phyloP scores from a whole-genome alignment of 2,113 vertebrate genomes.

The Heteronetta atricapilla region DNA sequence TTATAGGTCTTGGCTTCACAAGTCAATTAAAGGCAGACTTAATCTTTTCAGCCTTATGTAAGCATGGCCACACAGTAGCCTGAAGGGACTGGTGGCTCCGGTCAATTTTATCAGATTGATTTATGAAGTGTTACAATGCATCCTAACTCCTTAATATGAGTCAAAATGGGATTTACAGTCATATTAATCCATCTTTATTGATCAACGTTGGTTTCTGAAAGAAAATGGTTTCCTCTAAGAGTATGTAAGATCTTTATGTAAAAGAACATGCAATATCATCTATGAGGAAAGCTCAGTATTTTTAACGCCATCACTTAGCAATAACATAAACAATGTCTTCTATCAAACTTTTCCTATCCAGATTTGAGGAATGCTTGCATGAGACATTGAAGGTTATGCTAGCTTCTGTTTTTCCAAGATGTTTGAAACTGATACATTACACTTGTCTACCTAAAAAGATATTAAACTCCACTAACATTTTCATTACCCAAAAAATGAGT shows the following conservation, averaged over 20 bases:
- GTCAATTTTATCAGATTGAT: not conserved
- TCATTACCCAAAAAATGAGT: constrained; percentile 11
- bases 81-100: not conserved
- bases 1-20: not conserved
- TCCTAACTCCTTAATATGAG: not conserved
- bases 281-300: not conserved
- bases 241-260: not conserved
- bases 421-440: not conserved
- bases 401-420: constrained; percentile 4
- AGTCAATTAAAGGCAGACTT: not conserved
- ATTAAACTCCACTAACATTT: constrained; percentile 33
- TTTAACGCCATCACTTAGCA: not conserved
- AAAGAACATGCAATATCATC: not conserved
- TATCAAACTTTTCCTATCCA: not conserved
- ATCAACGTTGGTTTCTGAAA: not conserved
- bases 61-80: not conserved
- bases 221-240: not conserved
- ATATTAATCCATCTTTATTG: not conserved
- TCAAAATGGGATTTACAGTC: not conserved
- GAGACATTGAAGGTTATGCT: not conserved
- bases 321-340: not conserved
- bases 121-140: not conserved
- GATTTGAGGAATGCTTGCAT: not conserved
- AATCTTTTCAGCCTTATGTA: not conserved
- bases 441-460: constrained; percentile 17